A percentile compares a stretch with the other conserved stretches of the same genome.
These are phyloP conservation scores for Epinephelus lanceolatus DNA, from an alignment of 2,113 vertebrate genomes.

Conservation along the genomic window DNA sequence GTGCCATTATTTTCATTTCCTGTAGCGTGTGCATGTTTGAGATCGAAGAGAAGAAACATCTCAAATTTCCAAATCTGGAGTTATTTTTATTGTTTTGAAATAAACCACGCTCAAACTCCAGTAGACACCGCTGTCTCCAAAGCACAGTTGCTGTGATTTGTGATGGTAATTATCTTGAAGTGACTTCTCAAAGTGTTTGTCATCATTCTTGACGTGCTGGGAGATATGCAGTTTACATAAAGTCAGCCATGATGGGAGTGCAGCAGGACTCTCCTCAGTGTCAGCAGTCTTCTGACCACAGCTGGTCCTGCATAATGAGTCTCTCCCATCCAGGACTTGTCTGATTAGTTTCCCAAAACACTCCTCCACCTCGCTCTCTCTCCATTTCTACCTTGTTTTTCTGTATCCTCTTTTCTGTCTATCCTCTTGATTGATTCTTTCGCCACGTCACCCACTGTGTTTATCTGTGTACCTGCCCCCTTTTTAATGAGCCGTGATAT, in stretches of 20 bases:
- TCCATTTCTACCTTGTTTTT: background rate
- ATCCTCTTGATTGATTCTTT: background rate
- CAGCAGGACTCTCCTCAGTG: slow-evolving; percentile 6
- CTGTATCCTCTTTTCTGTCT: background rate
- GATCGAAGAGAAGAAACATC: too few relatives aligned
- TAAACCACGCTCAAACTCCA: too few relatives aligned
- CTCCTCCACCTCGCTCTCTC: background rate
- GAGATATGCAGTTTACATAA: background rate
- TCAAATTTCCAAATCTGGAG: too few relatives aligned
- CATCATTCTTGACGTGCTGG: background rate
- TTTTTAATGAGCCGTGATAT: background rate
- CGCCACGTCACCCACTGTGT: background rate
- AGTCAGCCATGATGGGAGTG: background rate
- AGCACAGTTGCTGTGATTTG: background rate
- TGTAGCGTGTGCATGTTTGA: too few relatives aligned
- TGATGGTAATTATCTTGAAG: background rate
- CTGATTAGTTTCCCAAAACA: slow-evolving; percentile 1
- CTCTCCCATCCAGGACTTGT: background rate
- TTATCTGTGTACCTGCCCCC: too few relatives aligned
- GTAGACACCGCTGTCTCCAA: too few relatives aligned
- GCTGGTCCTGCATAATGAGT: slow-evolving; percentile 28
- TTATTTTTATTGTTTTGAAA: too few relatives aligned
- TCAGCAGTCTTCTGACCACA: slow-evolving; percentile 13
- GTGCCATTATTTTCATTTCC: too few relatives aligned
- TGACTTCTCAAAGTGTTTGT: background rate